Conservation (phyloP, 2,888 invertebrate genomes). For the Auanema freiburgensis region DNA sequence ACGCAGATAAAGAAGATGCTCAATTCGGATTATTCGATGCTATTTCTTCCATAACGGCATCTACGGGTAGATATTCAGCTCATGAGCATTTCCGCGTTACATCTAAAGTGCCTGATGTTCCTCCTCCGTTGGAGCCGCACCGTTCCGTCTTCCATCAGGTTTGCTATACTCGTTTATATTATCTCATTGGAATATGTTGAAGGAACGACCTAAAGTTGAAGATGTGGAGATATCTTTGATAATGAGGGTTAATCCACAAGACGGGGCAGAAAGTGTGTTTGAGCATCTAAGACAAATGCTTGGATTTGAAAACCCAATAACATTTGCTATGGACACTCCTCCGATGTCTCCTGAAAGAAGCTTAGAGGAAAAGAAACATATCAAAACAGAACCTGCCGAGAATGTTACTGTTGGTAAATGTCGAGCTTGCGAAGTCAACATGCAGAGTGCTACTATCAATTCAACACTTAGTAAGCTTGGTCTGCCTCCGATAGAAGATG, state of each 20-base stretch:
- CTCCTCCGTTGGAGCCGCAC: slow-evolving; percentile 31
- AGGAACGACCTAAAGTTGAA: slow-evolving; percentile 18
- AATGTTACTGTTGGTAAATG: slow-evolving; percentile 12
- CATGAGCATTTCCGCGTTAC: slow-evolving; percentile 19
- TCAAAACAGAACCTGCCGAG: neutral
- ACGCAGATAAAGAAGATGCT: slow-evolving; percentile 19
- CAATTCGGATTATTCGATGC: slow-evolving; percentile 11
- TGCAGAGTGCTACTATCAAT: slow-evolving; percentile 15
- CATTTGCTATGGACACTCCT: slow-evolving; percentile 48
- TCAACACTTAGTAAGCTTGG: slow-evolving; percentile 40
- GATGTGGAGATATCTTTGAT: slow-evolving; percentile 39
- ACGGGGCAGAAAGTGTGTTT: slow-evolving; percentile 11
- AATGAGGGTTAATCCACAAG: slow-evolving; percentile 13
- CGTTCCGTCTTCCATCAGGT: slow-evolving; percentile 31
- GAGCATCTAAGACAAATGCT: slow-evolving; percentile 26
- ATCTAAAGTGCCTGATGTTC: slow-evolving; percentile 20
- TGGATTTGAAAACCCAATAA: slow-evolving; percentile 24
- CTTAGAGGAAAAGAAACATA: slow-evolving; percentile 4
- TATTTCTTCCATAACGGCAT: neutral
- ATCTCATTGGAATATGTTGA: neutral
- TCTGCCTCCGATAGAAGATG: slow-evolving; percentile 38
- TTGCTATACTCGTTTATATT: no score
- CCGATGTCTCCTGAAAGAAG: slow-evolving; percentile 40
- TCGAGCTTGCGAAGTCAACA: slow-evolving; percentile 17
- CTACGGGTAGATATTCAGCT: slow-evolving; percentile 13